Conservation (phyloP, 1,140 invertebrate species). For the Brachionus paranguensis region DNA sequence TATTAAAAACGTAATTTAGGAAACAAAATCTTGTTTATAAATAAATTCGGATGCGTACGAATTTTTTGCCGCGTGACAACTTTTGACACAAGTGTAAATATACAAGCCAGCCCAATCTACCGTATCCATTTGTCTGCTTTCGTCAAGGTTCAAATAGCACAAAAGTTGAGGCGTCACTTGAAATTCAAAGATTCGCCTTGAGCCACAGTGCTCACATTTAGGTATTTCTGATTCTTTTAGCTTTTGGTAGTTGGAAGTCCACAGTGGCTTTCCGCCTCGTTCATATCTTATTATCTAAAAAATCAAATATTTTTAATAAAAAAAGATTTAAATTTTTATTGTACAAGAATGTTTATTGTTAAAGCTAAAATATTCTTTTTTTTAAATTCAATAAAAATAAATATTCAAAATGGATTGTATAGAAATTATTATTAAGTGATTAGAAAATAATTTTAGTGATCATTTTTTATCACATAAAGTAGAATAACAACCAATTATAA, state of each 20-base stretch:
- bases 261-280: conserved; percentile 68
- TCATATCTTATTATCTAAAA: conserved; percentile 75
- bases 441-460: too few relatives aligned
- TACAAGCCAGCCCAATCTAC: conserved; percentile 83
- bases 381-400: too few relatives aligned
- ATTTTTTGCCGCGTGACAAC: conserved; percentile 63
- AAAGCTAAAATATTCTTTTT: too few relatives aligned
- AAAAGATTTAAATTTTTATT: neutral
- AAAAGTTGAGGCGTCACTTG: conserved; percentile 87
- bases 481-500: too few relatives aligned
- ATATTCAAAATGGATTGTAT: neutral
- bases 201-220: conserved; percentile 68
- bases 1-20: conserved; percentile 15
- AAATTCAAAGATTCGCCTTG: conserved; percentile 78
- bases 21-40: conserved; percentile 77
- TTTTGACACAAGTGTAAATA: conserved; percentile 75
- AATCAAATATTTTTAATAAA: neutral
- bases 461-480: too few relatives aligned
- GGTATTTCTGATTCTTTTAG: conserved; percentile 61
- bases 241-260: conserved; percentile 64
- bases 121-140: conserved; percentile 64
- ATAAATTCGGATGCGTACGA: conserved; percentile 71
- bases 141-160: conserved; percentile 62
- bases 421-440: too few relatives aligned
- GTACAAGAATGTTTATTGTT: neutral